Evolutionary conservation across 2,113 vertebrate genomes (phyloP), one percentile per base, ranked within the genome.

Genomic region (Mola mola): DNA sequence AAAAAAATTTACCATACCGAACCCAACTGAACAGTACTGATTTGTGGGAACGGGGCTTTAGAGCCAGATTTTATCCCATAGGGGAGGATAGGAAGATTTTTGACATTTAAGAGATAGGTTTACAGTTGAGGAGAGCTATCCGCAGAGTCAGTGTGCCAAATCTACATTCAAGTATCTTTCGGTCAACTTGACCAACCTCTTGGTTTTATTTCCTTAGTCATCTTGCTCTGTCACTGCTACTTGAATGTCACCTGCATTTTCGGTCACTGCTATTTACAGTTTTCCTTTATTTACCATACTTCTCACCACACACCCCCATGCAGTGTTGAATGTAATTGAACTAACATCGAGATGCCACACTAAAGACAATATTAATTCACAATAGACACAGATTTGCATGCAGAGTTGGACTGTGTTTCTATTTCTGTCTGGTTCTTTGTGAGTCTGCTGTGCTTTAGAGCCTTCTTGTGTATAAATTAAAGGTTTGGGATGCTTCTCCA

Each of bases 381-480:
- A 17, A 38, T 13, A 26, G 46, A 48, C 55, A 33, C 57, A 51
- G 17, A 77, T 82, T 70, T 79, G 78, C 75, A 80, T 82, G 70
- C 81, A 12, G 53, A 57, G 66, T 72, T 79, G 22, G 50, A 49
- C 69, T 17, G 38, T 41, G 73, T 67, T 87, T 82, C 81, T 79
- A 81, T 86, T 83, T 81, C 50, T 19, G 68, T 61, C 42, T 7
- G 12, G 24, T 70, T 76, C 77, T 81, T 79, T 79, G 72, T 74
- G 28, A 83, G 66, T 68, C 48, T 46, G 31, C 46, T 2, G 56
- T 42, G 4, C 40, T 75, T 79, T 56, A 15, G 51, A 75, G 51
- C 20, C 57, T 61, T 64, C 68, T 31, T 76, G 75, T 70, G 84
- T 65, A 79, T 82, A 84, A 81, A 84, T 72, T 78, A 84, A 84